phyloP scores from a whole-genome alignment of 2,113 vertebrate genomes.

The Nibea coibor region DNA sequence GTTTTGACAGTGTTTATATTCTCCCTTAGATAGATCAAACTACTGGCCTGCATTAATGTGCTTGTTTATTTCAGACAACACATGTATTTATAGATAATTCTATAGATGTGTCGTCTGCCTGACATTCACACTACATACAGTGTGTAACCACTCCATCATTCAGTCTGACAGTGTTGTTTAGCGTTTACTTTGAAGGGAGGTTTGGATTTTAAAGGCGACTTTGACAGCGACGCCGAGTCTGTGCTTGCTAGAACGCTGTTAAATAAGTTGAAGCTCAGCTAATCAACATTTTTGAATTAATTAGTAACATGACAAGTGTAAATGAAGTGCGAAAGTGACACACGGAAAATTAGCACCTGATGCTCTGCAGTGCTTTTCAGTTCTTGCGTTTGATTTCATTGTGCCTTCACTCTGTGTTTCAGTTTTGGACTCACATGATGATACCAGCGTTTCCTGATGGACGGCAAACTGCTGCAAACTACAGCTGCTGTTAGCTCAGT shows the following conservation, averaged over 20 bases:
- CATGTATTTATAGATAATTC: constrained; percentile 1
- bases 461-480: too few relatives aligned
- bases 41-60: background rate
- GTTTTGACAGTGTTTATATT: constrained; percentile 34
- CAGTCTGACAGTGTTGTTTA: background rate
- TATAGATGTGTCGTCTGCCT: background rate
- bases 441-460: too few relatives aligned
- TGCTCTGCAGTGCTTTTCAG: too few relatives aligned
- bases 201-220: background rate
- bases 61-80: constrained; percentile 8
- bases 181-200: background rate
- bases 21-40: constrained; percentile 25
- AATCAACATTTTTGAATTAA: background rate
- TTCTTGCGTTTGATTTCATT: too few relatives aligned
- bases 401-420: too few relatives aligned
- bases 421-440: too few relatives aligned
- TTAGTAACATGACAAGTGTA: background rate
- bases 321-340: background rate
- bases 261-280: background rate
- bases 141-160: background rate
- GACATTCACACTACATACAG: background rate
- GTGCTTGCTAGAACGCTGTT: background rate
- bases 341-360: too few relatives aligned
- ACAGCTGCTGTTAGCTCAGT: too few relatives aligned
- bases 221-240: background rate